Evolutionary conservation across 2,888 invertebrate species (phyloP), one percentile per base, ranked within the genome.

Genomic region (Synanthedon formicaeformis): DNA sequence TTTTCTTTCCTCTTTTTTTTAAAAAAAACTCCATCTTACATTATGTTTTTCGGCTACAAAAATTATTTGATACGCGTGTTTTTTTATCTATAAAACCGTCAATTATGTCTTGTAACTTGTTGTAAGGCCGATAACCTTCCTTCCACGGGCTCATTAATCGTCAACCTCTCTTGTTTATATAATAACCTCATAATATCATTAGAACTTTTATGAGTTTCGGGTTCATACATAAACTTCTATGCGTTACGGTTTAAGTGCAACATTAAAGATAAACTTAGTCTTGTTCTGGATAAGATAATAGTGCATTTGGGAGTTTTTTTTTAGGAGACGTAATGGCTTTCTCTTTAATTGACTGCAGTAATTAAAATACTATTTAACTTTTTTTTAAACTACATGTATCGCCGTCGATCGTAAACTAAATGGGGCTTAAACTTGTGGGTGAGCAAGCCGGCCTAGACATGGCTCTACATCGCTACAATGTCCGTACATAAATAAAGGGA

Each of bases 271-370:
- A 55, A 55, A 52, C 58, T 60, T 60, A 57, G 54, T 58, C 60
- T 65, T 65, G 73, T 74, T 66, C 60, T 53, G 59, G 73, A 74
- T 76, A 69, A 79, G 76, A 78, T 78, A 73, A 56, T 49, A 52
- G 52, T 56, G 56, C 68, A 72, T 73, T 73, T 73, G 75, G 67
- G 64, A 60, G 63, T 64, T 62, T 60, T 63, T n/a, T 69, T 71
- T 64, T 58, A 23, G 57, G 57, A 58, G 54, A 51, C 52, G 53
- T 53, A 63, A 65, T 66, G 60, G 63, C 73, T 77, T 78, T 77
- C 73, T 66, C 71, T 68, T 72, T 81, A 79, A 81, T 81, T 75
- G 76, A 72, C 77, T 67, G 60, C 60, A 65, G 61, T 69, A 68
- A 69, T 74, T 74, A 67, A 72, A 67, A 67, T 14, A 67, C 67